phyloP scores from a whole-genome alignment of 2,113 vertebrate species.

The Siphamia tubifer region DNA sequence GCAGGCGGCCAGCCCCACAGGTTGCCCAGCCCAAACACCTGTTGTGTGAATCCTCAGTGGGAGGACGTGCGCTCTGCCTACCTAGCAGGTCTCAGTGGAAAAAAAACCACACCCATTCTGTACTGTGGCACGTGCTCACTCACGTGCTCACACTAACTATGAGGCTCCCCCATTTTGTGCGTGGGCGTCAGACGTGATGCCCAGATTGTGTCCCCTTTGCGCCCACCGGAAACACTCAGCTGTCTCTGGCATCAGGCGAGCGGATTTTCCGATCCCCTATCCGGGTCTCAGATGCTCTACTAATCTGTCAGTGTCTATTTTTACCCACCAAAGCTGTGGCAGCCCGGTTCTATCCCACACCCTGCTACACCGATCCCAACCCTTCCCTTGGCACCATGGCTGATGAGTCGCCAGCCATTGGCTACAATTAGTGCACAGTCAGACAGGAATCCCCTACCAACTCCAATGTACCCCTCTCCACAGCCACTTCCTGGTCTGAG shows the following conservation, averaged over 20 bases:
- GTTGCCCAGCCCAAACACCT: slow-evolving; percentile 79
- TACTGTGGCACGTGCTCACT: slow-evolving; percentile 28
- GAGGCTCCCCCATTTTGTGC: slow-evolving; percentile 50
- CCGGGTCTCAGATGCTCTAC: slow-evolving; percentile 82
- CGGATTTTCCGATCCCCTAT: slow-evolving; percentile 82
- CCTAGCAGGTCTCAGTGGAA: slow-evolving; percentile 60
- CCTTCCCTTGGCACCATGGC: slow-evolving; percentile 54
- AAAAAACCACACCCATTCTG: slow-evolving; percentile 64
- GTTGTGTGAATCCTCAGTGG: slow-evolving; percentile 80
- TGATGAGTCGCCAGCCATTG: slow-evolving; percentile 62
- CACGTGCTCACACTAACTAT: slow-evolving; percentile 22
- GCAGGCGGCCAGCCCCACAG: slow-evolving; percentile 78
- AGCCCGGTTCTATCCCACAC: slow-evolving; percentile 59
- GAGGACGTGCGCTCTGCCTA: slow-evolving; percentile 66
- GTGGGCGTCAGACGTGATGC: slow-evolving; percentile 71
- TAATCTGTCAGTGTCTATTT: slow-evolving; percentile 82
- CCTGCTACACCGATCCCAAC: slow-evolving; percentile 66
- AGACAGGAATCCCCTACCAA: slow-evolving; percentile 79
- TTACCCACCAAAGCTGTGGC: slow-evolving; percentile 68
- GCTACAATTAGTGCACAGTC: slow-evolving; percentile 78
- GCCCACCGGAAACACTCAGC: slow-evolving; percentile 70
- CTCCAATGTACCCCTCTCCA: slow-evolving; percentile 63
- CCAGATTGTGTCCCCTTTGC: slow-evolving; percentile 75
- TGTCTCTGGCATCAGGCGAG: slow-evolving; percentile 67
- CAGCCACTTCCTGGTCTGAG: slow-evolving; percentile 67